A percentile compares a stretch with the other conserved stretches of the same genome.
phyloP scores from a whole-genome alignment of 1,140 invertebrate species.

The Zaprionus tsacasi region DNA sequence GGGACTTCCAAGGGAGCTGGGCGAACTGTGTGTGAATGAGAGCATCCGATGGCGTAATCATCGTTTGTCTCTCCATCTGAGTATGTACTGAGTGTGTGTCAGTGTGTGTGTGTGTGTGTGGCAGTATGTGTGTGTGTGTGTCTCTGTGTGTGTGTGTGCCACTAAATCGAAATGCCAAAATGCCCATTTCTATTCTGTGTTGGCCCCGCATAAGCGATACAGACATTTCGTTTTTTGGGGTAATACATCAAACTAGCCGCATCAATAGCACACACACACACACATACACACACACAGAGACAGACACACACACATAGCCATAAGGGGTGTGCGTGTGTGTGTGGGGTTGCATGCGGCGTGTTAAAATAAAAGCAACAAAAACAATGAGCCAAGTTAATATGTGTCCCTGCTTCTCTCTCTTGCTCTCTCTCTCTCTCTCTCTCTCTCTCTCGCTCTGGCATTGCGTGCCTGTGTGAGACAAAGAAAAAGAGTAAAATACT shows the following conservation, averaged over 20 bases:
- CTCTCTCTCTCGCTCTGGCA: neutral
- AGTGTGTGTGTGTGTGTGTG: conserved; percentile 16
- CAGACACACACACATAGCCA: conserved; percentile 44
- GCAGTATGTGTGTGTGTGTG: conserved; percentile 10
- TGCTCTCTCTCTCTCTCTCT: neutral
- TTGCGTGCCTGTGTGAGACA: neutral
- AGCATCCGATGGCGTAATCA: conserved; percentile 79
- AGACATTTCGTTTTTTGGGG: conserved; percentile 83
- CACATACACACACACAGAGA: conserved; percentile 49
- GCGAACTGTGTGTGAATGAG: conserved; percentile 58
- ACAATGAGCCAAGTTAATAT: conserved; percentile 78
- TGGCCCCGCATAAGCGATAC: conserved; percentile 82
- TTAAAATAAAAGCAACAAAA: conserved; percentile 72
- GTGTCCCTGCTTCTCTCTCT: conserved; percentile 37
- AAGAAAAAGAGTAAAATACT: conserved; percentile 79
- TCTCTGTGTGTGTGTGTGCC: conserved; percentile 57
- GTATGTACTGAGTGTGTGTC: conserved; percentile 21
- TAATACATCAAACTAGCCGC: conserved; percentile 83
- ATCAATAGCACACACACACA: conserved; percentile 76
- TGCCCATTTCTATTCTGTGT: conserved; percentile 82
- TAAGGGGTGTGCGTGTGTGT: conserved; percentile 30
- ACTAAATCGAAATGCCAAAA: conserved; percentile 83
- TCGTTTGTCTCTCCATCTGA: conserved; percentile 72
- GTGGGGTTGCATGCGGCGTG: conserved; percentile 74
- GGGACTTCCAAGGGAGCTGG: neutral